Percentiles rank a stretch among this genome's conserved stretches.
These are phyloP conservation scores for Tiliacea citrago DNA, from an alignment of 2,888 invertebrate genomes.

Conservation along the genomic window DNA sequence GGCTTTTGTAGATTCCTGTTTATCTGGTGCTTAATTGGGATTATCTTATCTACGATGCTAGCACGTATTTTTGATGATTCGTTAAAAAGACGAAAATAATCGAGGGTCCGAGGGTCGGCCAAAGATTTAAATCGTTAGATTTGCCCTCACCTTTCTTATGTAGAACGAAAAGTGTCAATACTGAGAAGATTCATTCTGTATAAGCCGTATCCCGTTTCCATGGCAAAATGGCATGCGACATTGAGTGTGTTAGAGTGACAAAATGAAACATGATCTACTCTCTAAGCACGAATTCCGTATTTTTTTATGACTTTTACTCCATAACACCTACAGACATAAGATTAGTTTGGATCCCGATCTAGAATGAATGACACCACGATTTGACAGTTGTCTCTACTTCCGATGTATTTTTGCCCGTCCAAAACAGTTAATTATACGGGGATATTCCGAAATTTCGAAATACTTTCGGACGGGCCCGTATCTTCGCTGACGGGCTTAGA, in stretches of 20 bases:
- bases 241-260: background rate
- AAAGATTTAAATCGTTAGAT: background rate
- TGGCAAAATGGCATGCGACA: background rate
- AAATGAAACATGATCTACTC: too few species aligned
- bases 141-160: background rate
- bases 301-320: too few species aligned
- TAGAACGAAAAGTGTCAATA: background rate
- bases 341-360: too few species aligned
- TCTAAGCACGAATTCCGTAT: too few species aligned
- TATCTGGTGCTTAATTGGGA: slow-evolving; percentile 29
- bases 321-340: too few species aligned
- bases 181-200: background rate
- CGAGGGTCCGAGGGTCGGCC: background rate
- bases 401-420: too few species aligned
- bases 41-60: slow-evolving; percentile 10
- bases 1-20: slow-evolving; percentile 25
- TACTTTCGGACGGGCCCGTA: too few species aligned
- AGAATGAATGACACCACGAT: too few species aligned
- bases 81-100: background rate
- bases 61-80: background rate
- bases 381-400: too few species aligned
- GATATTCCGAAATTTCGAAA: too few species aligned
- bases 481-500: too few species aligned
- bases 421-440: too few species aligned
- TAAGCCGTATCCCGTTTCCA: background rate